Percentiles rank a stretch among this genome's conserved stretches.
Evolutionary conservation across 2,797 vertebrate species (phyloP).

Genomic region (Sebastes flavidus): DNA sequence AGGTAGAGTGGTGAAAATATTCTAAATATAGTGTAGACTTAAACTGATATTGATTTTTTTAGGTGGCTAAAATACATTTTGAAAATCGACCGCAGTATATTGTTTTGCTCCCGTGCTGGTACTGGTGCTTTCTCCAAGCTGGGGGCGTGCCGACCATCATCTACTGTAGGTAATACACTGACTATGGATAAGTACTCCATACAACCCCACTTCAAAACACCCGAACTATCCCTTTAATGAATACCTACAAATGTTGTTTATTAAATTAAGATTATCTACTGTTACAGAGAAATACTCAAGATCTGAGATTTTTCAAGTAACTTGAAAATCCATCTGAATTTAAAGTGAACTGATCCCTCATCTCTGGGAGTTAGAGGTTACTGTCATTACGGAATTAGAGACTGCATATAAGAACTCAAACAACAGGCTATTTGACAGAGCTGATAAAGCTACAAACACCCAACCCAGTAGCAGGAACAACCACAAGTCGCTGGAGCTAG

Average conservation of each 20-base stretch:
- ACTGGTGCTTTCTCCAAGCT: too few relatives aligned
- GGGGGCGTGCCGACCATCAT: too few relatives aligned
- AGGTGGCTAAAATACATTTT: too few relatives aligned
- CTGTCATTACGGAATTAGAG: neutral
- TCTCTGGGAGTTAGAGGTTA: neutral
- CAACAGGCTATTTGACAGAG: slow-evolving; percentile 1
- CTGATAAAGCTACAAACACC: slow-evolving; percentile 11
- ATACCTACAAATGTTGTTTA: neutral
- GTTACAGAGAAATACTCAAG: neutral
- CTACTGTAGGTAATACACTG: fast-evolving
- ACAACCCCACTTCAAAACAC: too few relatives aligned
- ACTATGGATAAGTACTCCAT: too few relatives aligned
- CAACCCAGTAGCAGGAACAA: slow-evolving; percentile 4
- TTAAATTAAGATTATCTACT: neutral
- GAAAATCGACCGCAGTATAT: too few relatives aligned
- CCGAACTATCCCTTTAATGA: fast-evolving
- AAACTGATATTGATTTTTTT: neutral
- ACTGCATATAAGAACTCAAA: neutral
- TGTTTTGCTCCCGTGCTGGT: too few relatives aligned
- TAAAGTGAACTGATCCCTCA: neutral
- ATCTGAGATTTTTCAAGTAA: neutral
- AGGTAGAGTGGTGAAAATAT: neutral
- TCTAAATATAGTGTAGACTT: neutral
- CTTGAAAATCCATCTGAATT: neutral
- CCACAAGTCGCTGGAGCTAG: slow-evolving; percentile 7